These are phyloP conservation scores for Micronisus gabar DNA, from an alignment of 2,113 vertebrate species.

Conservation along the genomic window DNA sequence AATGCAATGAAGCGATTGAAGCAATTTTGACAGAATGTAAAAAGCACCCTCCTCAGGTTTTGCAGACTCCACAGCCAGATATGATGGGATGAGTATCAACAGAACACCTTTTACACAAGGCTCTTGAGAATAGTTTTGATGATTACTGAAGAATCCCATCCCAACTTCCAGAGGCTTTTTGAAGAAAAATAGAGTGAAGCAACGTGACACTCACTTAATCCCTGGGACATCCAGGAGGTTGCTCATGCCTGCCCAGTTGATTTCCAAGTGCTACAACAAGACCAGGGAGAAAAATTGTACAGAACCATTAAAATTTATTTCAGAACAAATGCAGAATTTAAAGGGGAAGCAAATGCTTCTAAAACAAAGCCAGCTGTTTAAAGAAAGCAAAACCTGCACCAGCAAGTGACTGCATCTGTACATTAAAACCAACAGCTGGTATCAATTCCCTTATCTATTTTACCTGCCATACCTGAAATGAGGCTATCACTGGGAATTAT, in stretches of 20 bases:
- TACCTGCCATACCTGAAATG: background rate
- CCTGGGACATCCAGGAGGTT: constrained; percentile 89
- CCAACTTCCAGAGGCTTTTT: background rate
- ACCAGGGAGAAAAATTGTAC: background rate
- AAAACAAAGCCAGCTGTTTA: background rate
- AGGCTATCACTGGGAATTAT: background rate
- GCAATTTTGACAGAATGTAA: background rate
- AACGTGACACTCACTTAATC: constrained; percentile 80
- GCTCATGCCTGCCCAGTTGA: constrained; percentile 95
- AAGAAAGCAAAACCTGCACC: background rate
- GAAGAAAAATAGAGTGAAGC: background rate
- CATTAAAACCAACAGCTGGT: background rate
- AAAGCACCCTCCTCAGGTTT: background rate
- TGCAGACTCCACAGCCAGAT: background rate
- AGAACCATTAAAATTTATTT: background rate
- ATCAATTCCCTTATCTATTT: background rate
- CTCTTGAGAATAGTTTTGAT: background rate
- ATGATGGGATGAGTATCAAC: background rate
- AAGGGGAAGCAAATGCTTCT: background rate
- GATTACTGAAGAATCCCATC: background rate
- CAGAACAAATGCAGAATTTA: background rate
- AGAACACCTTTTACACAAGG: background rate
- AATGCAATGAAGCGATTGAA: background rate
- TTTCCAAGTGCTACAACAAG: constrained; percentile 75
- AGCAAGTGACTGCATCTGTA: background rate